phyloP scores from a whole-genome alignment of 2,888 invertebrate genomes.

The Agrochola lota region DNA sequence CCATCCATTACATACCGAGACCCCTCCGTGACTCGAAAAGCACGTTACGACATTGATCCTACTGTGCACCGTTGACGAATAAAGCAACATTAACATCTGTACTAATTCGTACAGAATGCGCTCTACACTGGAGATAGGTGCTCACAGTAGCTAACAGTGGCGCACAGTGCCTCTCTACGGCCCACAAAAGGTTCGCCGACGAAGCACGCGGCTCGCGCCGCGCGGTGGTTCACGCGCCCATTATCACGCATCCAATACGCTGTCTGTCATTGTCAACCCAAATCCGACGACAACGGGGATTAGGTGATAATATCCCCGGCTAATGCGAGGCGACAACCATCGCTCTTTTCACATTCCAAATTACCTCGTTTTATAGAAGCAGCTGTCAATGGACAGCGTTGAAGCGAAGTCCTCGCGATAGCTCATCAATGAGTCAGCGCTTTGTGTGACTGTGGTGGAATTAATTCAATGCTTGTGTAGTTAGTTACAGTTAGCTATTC shows the following conservation, averaged over 20 bases:
- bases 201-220: neutral
- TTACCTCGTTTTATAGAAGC: neutral
- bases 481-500: conserved; percentile 7
- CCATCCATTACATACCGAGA: too few relatives aligned
- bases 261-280: conserved; percentile 38
- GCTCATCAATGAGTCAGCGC: conserved; percentile 10
- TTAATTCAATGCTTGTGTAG: conserved; percentile 37
- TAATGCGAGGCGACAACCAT: conserved; percentile 8
- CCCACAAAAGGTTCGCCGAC: conserved; percentile 37
- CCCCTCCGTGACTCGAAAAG: too few relatives aligned
- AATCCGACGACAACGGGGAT: conserved; percentile 30
- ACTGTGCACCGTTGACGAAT: neutral
- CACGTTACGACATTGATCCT: too few relatives aligned
- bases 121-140: neutral
- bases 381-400: conserved; percentile 28
- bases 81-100: neutral
- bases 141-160: neutral
- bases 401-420: conserved; percentile 3
- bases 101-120: conserved; percentile 1
- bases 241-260: conserved; percentile 41
- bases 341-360: conserved; percentile 22
- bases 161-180: neutral
- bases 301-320: conserved; percentile 15
- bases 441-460: conserved; percentile 23
- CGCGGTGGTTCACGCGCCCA: conserved; percentile 21